phyloP scores from a whole-genome alignment of 2,113 vertebrate genomes.

The Okapia johnstoni region DNA sequence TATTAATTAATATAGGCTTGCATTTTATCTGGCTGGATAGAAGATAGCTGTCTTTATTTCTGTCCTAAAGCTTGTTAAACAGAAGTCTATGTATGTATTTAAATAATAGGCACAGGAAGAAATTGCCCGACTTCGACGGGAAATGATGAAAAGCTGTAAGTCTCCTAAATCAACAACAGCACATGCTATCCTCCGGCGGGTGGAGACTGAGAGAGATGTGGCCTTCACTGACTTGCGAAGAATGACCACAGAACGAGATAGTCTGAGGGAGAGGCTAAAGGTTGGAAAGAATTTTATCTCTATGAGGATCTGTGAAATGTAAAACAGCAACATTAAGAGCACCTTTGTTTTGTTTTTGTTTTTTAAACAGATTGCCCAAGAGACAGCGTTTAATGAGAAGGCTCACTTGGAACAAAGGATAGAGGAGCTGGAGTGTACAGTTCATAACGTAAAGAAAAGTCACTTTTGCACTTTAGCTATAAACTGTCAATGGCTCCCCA shows the following conservation, averaged over 20 bases:
- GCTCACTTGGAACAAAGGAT: constrained; percentile 85
- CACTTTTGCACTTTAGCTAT: neutral
- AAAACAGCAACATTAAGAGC: neutral
- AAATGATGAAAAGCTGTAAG: constrained; percentile 79
- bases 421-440: constrained; percentile 83
- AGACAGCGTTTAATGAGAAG: constrained; percentile 84
- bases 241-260: constrained; percentile 85
- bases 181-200: constrained; percentile 79
- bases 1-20: constrained; percentile 1
- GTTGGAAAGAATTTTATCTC: constrained; percentile 61
- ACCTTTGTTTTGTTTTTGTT: constrained; percentile 57
- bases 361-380: constrained; percentile 84
- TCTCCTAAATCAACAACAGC: constrained; percentile 75
- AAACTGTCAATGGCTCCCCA: neutral
- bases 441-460: constrained; percentile 80
- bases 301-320: neutral
- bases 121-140: constrained; percentile 79
- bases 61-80: constrained; percentile 10
- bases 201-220: constrained; percentile 82
- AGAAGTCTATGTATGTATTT: constrained; percentile 40
- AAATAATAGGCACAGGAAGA: constrained; percentile 82
- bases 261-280: constrained; percentile 83
- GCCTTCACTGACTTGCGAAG: constrained; percentile 80
- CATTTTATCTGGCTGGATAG: neutral
- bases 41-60: neutral